These are phyloP conservation scores for Apodemia mormo DNA, from an alignment of 2,888 invertebrate species.

Conservation along the genomic window DNA sequence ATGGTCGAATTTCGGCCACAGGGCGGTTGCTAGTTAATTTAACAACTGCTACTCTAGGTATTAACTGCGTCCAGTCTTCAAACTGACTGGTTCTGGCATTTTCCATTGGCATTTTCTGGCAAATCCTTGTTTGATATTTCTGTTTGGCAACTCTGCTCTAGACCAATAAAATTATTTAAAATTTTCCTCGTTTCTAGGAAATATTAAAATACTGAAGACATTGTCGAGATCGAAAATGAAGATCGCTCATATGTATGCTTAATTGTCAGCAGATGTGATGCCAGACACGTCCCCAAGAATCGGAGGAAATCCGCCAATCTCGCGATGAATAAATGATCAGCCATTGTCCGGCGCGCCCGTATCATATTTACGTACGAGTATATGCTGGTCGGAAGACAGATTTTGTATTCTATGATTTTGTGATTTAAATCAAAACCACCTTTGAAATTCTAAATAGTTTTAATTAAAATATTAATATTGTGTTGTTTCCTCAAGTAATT, in stretches of 20 bases:
- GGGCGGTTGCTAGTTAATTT: no score
- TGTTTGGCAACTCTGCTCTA: no score
- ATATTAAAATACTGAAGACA: constrained; percentile 2
- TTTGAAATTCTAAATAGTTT: no score
- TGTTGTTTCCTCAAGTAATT: no score
- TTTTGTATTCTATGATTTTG: not conserved
- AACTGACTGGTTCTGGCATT: no score
- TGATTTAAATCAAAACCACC: not conserved
- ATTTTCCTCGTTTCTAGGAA: not conserved
- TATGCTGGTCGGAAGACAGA: not conserved
- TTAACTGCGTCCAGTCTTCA: no score
- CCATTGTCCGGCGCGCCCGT: constrained; percentile 46
- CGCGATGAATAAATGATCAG: constrained; percentile 60
- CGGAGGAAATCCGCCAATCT: constrained; percentile 64
- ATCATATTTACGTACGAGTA: constrained; percentile 2
- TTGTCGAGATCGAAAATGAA: constrained; percentile 9
- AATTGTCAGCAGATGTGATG: constrained; percentile 18
- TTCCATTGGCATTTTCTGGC: no score
- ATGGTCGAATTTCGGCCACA: no score
- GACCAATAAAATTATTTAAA: no score
- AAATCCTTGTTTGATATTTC: no score
- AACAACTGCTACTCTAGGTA: no score
- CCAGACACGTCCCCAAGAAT: constrained; percentile 28
- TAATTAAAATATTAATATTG: no score
- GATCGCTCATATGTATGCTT: constrained; percentile 1